Conservation (phyloP, 2,797 vertebrate genomes). For the Hippocampus kuda region DNA sequence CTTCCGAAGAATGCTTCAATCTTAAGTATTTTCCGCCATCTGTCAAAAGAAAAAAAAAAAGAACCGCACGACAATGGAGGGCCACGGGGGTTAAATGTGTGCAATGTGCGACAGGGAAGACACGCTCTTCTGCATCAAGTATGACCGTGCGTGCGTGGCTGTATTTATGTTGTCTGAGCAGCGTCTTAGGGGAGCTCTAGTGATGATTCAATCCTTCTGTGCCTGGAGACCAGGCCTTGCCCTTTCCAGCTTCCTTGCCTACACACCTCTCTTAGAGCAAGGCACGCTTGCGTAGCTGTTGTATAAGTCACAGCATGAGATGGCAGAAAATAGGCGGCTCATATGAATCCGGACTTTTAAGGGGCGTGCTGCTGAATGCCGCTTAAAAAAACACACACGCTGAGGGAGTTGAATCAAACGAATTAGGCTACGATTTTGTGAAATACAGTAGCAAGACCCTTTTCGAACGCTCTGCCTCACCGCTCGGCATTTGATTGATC, state of each 20-base stretch:
- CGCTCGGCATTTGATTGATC: constrained; percentile 22
- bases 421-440: constrained; percentile 18
- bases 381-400: constrained; percentile 1
- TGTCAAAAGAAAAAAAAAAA: constrained; percentile 10
- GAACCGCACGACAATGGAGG: constrained; percentile 2
- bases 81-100: too few relatives aligned
- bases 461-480: constrained; percentile 14
- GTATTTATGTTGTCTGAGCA: constrained; percentile 22
- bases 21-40: constrained; percentile 5
- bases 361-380: constrained; percentile 7
- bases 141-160: constrained; percentile 4
- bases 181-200: constrained; percentile 35
- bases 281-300: background rate
- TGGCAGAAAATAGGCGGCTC: constrained; percentile 33
- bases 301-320: constrained; percentile 26
- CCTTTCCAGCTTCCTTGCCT: constrained; percentile 36
- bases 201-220: constrained; percentile 53
- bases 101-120: background rate
- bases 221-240: constrained; percentile 43
- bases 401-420: constrained; percentile 13
- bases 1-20: too few relatives aligned
- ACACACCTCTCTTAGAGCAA: constrained; percentile 22
- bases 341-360: background rate
- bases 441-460: constrained; percentile 8
- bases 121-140: background rate